Conservation (phyloP, 2,888 invertebrate genomes). For the Amiota mariae region DNA sequence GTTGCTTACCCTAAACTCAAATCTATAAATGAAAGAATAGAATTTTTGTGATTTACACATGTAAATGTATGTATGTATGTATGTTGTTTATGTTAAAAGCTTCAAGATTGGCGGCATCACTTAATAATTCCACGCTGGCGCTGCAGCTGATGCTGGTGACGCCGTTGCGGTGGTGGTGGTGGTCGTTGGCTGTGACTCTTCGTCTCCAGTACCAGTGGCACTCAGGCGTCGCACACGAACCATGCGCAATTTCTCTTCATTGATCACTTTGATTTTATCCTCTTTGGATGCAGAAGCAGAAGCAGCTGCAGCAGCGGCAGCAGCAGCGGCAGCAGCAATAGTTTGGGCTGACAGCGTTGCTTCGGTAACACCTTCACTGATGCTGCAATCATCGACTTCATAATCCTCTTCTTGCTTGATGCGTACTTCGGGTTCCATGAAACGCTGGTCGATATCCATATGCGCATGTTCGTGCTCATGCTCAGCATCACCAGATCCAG, state of each 20-base stretch:
- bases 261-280: conserved; percentile 58
- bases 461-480: conserved; percentile 57
- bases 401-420: conserved; percentile 71
- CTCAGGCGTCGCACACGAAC: conserved; percentile 65
- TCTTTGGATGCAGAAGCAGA: conserved; percentile 38
- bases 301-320: too few species aligned
- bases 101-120: neutral
- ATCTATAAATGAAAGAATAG: conserved; percentile 8
- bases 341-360: conserved; percentile 33
- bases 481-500: conserved; percentile 78
- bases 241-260: conserved; percentile 67
- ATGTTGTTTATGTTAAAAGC: neutral
- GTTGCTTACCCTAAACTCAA: conserved; percentile 1
- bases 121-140: conserved; percentile 61
- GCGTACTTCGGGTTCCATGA: conserved; percentile 71
- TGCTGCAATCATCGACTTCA: conserved; percentile 58
- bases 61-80: neutral
- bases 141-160: conserved; percentile 40
- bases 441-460: conserved; percentile 66
- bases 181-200: conserved; percentile 41
- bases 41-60: neutral
- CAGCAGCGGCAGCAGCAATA: conserved; percentile 29
- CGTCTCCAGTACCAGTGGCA: conserved; percentile 46
- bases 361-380: conserved; percentile 46
- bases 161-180: conserved; percentile 31